phyloP scores from a whole-genome alignment of 2,797 vertebrate species.

The Jordanella pulchra region DNA sequence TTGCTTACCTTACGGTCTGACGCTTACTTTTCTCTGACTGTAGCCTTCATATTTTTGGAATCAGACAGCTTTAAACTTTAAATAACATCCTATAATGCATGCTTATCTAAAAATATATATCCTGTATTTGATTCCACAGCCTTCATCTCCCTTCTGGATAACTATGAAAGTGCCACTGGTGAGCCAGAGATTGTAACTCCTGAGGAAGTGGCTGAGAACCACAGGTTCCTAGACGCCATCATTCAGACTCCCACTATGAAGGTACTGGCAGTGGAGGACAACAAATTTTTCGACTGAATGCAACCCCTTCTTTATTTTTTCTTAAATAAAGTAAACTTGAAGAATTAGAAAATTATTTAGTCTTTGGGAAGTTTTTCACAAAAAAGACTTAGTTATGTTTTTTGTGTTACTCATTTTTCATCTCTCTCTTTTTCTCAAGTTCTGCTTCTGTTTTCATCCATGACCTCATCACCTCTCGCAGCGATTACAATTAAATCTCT shows the following conservation, averaged over 20 bases:
- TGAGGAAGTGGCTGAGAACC: slow-evolving; percentile 82
- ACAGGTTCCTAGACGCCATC: slow-evolving; percentile 81
- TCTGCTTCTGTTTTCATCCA: too few relatives aligned
- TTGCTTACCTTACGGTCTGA: background rate
- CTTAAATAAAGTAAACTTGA: background rate
- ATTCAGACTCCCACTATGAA: slow-evolving; percentile 80
- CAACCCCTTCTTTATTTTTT: background rate
- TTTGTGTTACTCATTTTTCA: too few relatives aligned
- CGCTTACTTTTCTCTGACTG: background rate
- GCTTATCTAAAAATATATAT: background rate
- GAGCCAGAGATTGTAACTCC: slow-evolving; percentile 83
- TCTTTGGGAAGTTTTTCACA: too few relatives aligned
- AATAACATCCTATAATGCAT: background rate
- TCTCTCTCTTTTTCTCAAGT: too few relatives aligned
- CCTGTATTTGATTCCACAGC: slow-evolving; percentile 61
- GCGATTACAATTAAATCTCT: too few relatives aligned
- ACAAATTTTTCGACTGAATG: too few relatives aligned
- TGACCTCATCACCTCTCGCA: too few relatives aligned
- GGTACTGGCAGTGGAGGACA: slow-evolving; percentile 56
- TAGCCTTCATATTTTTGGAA: background rate
- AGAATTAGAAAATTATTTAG: too few relatives aligned
- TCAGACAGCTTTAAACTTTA: background rate
- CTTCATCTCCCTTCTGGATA: slow-evolving; percentile 86
- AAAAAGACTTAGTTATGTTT: too few relatives aligned
- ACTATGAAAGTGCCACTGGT: slow-evolving; percentile 83